Conservation (phyloP, 2,797 vertebrate species). For the Meriones psammophilus region DNA sequence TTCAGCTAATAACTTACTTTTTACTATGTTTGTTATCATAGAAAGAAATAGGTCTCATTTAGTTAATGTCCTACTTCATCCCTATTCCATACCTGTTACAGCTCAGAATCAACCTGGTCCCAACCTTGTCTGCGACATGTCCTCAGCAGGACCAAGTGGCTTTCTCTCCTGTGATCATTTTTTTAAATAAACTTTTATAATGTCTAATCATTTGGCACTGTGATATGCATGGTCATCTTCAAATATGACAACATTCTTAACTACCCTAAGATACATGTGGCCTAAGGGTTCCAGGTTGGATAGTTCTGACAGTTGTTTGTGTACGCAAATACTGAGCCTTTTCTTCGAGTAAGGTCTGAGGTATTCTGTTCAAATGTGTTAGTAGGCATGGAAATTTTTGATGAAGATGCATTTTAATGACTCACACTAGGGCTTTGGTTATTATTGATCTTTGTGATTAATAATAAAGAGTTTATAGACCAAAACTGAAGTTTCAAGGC, state of each 20-base stretch:
- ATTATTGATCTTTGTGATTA: background rate
- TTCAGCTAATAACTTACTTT: background rate
- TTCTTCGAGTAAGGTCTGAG: background rate
- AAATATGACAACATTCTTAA: background rate
- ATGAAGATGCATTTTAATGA: slow-evolving; percentile 64
- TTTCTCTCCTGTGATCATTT: background rate
- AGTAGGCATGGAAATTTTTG: slow-evolving; percentile 1
- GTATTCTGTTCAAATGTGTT: slow-evolving; percentile 25
- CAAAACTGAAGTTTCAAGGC: background rate
- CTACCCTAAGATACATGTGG: background rate
- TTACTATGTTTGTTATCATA: background rate
- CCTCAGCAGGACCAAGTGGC: background rate
- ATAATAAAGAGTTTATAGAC: background rate
- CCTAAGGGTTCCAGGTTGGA: background rate
- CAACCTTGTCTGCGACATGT: background rate
- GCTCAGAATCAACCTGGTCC: background rate
- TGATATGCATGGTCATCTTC: background rate
- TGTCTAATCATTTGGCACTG: background rate
- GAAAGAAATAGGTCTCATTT: background rate
- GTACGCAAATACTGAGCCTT: background rate
- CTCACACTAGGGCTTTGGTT: background rate
- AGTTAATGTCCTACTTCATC: background rate
- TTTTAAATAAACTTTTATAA: background rate
- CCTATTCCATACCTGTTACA: background rate
- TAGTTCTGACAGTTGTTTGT: background rate